These are phyloP conservation scores for Apolygus lucorum DNA, from an alignment of 1,140 invertebrate genomes.

Conservation along the genomic window DNA sequence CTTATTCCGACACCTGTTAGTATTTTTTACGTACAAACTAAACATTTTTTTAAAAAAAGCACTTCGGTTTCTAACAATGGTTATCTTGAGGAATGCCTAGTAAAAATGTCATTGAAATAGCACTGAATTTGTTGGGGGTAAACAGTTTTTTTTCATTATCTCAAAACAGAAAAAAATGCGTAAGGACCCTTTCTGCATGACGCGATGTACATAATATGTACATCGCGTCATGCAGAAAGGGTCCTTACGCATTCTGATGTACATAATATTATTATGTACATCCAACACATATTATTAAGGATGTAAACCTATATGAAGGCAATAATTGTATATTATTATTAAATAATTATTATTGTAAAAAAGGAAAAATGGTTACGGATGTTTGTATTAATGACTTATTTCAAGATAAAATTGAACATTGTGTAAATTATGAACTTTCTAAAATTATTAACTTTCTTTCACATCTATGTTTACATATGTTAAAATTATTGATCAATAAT, in stretches of 20 bases:
- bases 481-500: too few relatives aligned
- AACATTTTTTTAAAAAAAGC: not conserved
- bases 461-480: too few relatives aligned
- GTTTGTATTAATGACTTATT: too few relatives aligned
- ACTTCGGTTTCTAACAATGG: slow-evolving; percentile 2
- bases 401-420: too few relatives aligned
- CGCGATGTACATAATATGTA: not conserved
- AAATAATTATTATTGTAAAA: too few relatives aligned
- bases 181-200: not conserved
- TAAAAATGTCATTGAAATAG: slow-evolving; percentile 5
- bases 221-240: not conserved
- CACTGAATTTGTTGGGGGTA: not conserved
- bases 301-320: too few relatives aligned
- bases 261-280: too few relatives aligned
- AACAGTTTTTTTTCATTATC: not conserved
- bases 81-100: not conserved
- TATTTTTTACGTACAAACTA: not conserved
- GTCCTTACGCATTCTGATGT: not conserved
- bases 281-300: too few relatives aligned
- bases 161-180: not conserved
- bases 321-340: too few relatives aligned
- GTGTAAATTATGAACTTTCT: too few relatives aligned
- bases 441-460: too few relatives aligned
- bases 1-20: slow-evolving; percentile 3
- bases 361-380: too few relatives aligned